Conservation (phyloP, 2,113 vertebrate species). For the Amblyornis subalaris region DNA sequence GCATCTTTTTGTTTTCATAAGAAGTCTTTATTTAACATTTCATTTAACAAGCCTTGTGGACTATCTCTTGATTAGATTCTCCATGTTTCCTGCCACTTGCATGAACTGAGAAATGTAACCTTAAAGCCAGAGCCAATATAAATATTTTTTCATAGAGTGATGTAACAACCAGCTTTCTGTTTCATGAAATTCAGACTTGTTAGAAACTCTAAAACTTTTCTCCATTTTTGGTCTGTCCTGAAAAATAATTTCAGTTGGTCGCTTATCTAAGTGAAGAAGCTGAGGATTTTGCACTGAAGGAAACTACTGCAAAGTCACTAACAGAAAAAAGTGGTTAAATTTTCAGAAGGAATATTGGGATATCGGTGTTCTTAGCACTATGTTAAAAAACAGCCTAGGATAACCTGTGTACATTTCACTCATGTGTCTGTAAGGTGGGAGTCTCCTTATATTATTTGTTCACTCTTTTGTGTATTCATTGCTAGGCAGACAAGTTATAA, state of each 20-base stretch:
- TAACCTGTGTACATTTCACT: neutral
- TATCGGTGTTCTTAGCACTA: neutral
- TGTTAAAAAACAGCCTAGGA: neutral
- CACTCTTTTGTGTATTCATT: neutral
- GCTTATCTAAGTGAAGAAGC: neutral
- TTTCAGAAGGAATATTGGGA: neutral
- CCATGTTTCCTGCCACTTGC: conserved; percentile 31
- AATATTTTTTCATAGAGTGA: conserved; percentile 36
- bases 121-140: conserved; percentile 46
- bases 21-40: conserved; percentile 25
- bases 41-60: conserved; percentile 23
- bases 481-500: neutral
- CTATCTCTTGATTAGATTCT: conserved; percentile 51
- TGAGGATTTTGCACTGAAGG: neutral
- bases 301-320: neutral
- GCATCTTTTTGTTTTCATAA: conserved; percentile 48
- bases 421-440: neutral
- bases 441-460: neutral
- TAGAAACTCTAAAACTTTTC: neutral
- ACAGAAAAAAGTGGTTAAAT: neutral
- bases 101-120: conserved; percentile 31
- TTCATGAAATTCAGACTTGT: neutral
- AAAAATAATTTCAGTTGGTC: neutral
- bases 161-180: conserved; percentile 28
- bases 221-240: neutral